Conservation (phyloP, 1,140 invertebrate species). For the Bombus vancouverensis region DNA sequence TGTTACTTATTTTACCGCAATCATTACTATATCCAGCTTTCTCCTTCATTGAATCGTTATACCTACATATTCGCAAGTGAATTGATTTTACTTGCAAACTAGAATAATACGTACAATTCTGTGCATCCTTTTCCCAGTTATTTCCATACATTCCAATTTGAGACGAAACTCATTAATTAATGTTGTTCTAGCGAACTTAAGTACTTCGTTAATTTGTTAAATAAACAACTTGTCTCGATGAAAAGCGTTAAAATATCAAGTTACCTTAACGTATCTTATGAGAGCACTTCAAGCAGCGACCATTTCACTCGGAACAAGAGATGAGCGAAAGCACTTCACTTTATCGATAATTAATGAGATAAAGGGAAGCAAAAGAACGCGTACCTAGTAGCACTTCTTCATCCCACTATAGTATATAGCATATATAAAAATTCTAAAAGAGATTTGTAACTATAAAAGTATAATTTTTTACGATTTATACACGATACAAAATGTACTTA, state of each 20-base stretch:
- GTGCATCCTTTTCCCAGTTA: neutral
- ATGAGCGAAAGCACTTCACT: neutral
- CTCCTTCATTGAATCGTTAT: neutral
- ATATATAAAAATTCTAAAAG: neutral
- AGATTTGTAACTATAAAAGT: neutral
- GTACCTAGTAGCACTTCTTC: neutral
- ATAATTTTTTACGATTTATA: neutral
- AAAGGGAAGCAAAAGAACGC: neutral
- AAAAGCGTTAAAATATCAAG: neutral
- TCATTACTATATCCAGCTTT: neutral
- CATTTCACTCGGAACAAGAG: neutral
- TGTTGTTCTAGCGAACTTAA: no score
- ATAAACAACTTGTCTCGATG: neutral
- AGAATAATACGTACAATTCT: neutral
- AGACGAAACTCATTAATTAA: neutral
- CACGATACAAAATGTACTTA: neutral
- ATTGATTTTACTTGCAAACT: neutral
- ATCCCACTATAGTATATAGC: neutral
- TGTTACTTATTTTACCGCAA: neutral
- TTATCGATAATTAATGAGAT: neutral
- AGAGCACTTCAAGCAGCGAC: neutral
- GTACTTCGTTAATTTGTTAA: neutral
- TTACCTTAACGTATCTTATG: neutral
- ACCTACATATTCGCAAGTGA: neutral
- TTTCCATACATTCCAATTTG: neutral